Percentiles rank a stretch among this genome's conserved stretches.
Conservation (phyloP, 2,113 vertebrate genomes). For the Toxotes chatareus region DNA sequence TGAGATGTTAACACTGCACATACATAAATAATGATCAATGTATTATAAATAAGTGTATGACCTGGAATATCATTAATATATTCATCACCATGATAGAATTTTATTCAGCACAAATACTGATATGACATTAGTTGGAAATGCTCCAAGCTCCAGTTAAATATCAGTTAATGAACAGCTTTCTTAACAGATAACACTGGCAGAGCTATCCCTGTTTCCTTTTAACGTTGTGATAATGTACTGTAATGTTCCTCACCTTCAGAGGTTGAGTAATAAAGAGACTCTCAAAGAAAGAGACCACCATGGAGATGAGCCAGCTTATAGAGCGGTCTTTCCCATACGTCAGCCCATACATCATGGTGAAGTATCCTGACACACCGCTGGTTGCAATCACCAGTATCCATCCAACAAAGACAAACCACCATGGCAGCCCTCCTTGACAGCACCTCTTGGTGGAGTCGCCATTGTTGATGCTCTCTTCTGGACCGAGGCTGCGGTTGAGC, state of each 20-base stretch:
- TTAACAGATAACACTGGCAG: not conserved
- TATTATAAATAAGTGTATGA: not conserved
- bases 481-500: conserved; percentile 68
- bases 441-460: conserved; percentile 64
- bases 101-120: not conserved
- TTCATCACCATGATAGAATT: not conserved
- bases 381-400: conserved; percentile 91
- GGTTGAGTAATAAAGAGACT: conserved; percentile 96
- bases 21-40: not conserved
- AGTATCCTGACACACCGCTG: conserved; percentile 90
- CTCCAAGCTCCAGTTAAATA: not conserved
- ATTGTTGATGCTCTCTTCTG: conserved; percentile 49
- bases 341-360: conserved; percentile 94
- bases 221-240: not conserved
- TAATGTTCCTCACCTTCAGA: conserved; percentile 87
- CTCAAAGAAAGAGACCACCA: conserved; percentile 93
- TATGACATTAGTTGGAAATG: too few species aligned
- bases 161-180: not conserved
- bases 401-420: conserved; percentile 94
- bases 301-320: conserved; percentile 94
- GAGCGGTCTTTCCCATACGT: conserved; percentile 92
- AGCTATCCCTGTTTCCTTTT: not conserved
- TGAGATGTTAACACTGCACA: not conserved
- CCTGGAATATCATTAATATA: not conserved
- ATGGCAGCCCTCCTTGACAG: conserved; percentile 87